Evolutionary conservation across 1,140 invertebrate genomes (phyloP), one percentile per base, ranked within the genome.

Genomic region (Heliconius hewitsoni): DNA sequence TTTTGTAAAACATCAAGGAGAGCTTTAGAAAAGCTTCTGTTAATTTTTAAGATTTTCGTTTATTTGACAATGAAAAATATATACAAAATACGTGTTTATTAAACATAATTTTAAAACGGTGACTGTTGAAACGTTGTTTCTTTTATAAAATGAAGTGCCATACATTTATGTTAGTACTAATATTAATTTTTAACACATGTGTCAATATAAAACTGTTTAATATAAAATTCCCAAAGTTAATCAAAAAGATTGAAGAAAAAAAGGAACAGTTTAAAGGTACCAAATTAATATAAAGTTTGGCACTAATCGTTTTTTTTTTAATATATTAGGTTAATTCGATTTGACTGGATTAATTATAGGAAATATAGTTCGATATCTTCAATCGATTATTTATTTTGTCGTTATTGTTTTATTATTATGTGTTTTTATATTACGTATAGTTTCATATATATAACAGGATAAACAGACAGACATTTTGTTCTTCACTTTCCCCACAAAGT

Each of bases 221-320:
- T 57, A 18, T 78, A n/a, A 73, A 57, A 60, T 78, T 78, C 27
- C 77, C 77, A 5, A 78, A 78, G 42, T 60, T 78, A 18, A n/a
- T 73, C 9, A 55, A 55, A 27, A 78, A 78, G 37, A 13, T 78
- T 19, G 77, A 78, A 72, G 60, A 76, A 8, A 76, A 76, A 71
- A 70, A 71, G n/a, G n/a, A 42, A 27, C 1, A n/a, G 13, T 37
- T 70, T 50, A 39, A 76, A 76, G 74, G 74, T 76, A 76, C n/a
- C 60, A 39, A 19, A 30, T 13, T 66, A 5, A 5, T 23, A 16
- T 16, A 46, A 13, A 46, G 11, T 46, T 46, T 46, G 13, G 13
- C 1, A 16, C 16, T 46, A 46, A 46, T 46, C 42, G 4, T 3
- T 46, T 3, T 46, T 46, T 16, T 46, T 46, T 2, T 16, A 13